Evolutionary conservation across 2,113 vertebrate genomes (phyloP).

Genomic region (Seriola rivoliana): DNA sequence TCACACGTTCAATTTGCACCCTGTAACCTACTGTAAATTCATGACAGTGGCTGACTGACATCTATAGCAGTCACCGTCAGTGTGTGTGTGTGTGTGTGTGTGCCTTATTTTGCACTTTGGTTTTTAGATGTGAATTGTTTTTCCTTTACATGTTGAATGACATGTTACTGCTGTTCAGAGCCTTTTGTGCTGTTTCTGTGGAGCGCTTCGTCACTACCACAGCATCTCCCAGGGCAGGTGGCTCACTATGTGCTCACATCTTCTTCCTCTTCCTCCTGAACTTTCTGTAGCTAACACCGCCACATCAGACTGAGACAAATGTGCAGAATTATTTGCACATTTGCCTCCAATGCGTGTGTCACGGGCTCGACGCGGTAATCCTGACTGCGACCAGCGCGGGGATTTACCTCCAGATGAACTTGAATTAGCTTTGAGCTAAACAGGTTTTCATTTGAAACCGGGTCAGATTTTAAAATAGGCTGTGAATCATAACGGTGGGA

Average conservation of each 20-base stretch:
- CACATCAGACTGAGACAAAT: not conserved
- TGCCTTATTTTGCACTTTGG: not conserved
- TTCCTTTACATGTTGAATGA: not conserved
- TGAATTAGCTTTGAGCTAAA: slow-evolving; percentile 33
- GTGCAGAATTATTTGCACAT: not conserved
- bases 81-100: slow-evolving; percentile 17
- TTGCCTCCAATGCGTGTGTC: not conserved
- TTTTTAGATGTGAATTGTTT: not conserved
- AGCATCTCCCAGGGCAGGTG: slow-evolving; percentile 14
- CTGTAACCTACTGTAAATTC: slow-evolving; percentile 22
- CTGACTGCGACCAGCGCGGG: not conserved
- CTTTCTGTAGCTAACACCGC: not conserved
- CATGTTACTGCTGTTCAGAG: not conserved
- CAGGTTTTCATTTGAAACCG: slow-evolving; percentile 15
- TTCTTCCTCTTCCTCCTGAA: not conserved
- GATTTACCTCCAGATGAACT: slow-evolving; percentile 24
- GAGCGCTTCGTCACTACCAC: not conserved
- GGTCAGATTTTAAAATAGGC: slow-evolving; percentile 27
- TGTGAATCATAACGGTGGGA: not conserved
- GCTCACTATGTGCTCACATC: not conserved
- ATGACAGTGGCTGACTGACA: slow-evolving; percentile 20
- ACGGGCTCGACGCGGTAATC: not conserved
- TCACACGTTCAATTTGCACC: slow-evolving; percentile 41
- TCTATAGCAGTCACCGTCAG: not conserved
- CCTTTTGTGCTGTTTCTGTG: not conserved